phyloP scores from a whole-genome alignment of 1,140 invertebrate genomes.

The Chrysomallon squamiferum region DNA sequence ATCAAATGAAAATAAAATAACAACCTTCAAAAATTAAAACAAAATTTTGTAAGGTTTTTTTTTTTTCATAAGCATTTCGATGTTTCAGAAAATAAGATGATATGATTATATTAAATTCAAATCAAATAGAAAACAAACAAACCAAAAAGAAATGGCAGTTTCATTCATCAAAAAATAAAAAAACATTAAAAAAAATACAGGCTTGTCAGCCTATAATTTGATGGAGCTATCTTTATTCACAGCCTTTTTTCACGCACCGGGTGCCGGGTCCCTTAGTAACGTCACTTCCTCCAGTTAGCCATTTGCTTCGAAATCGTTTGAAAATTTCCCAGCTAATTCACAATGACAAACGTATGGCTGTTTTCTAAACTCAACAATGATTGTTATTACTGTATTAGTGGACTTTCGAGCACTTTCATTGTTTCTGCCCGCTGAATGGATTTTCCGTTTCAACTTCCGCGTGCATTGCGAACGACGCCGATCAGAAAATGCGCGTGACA shows the following conservation, averaged over 20 bases:
- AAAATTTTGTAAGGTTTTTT: no score
- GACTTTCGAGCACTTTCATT: conserved; percentile 3
- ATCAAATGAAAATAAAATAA: no score
- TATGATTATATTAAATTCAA: no score
- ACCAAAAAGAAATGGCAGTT: no score
- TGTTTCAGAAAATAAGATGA: no score
- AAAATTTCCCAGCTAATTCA: neutral
- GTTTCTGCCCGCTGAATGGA: conserved; percentile 1
- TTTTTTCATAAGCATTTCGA: no score
- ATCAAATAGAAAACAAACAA: no score
- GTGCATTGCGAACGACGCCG: neutral
- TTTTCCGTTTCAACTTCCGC: conserved; percentile 9
- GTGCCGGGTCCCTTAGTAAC: neutral
- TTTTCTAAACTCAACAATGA: conserved; percentile 3
- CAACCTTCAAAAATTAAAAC: no score
- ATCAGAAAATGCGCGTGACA: neutral
- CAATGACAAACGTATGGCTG: neutral
- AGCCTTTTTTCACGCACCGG: neutral
- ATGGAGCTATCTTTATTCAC: no score
- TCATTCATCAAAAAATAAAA: no score
- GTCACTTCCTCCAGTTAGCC: neutral
- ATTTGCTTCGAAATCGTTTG: neutral
- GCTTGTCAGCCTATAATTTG: no score
- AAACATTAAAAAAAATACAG: no score
- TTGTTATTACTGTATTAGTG: conserved; percentile 1